These are phyloP conservation scores for Euthynnus affinis DNA, from an alignment of 2,797 vertebrate species.

Conservation along the genomic window DNA sequence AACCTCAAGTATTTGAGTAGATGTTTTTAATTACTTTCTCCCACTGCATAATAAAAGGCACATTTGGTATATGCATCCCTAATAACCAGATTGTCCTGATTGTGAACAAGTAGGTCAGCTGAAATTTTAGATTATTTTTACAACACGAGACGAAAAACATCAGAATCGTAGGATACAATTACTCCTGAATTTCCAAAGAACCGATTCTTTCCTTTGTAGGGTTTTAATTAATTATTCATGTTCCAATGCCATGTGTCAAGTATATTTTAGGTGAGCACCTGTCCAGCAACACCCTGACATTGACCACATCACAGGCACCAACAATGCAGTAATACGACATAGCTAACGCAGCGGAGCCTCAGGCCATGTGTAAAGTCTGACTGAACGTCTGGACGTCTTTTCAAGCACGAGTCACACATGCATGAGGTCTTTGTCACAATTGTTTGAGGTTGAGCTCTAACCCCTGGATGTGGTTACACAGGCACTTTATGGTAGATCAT, in stretches of 20 bases:
- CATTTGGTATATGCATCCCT: conserved; percentile 22
- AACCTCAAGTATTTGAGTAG: not conserved
- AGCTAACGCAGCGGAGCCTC: not conserved
- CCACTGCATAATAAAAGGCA: conserved; percentile 10
- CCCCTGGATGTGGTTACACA: conserved; percentile 38
- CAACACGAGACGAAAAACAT: not conserved
- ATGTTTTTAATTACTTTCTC: not conserved
- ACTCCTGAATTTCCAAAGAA: conserved; percentile 9
- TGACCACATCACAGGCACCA: conserved; percentile 30
- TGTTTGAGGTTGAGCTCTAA: conserved; percentile 56
- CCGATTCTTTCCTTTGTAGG: conserved; percentile 8
- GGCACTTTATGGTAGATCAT: conserved; percentile 64
- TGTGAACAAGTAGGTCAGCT: not conserved
- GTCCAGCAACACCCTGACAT: conserved; percentile 31
- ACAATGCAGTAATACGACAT: conserved; percentile 9
- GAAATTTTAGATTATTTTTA: conserved; percentile 4
- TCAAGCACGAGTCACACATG: conserved; percentile 35
- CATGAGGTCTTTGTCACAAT: conserved; percentile 42
- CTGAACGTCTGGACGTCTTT: conserved; percentile 32
- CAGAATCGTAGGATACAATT: not conserved
- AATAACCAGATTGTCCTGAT: not conserved
- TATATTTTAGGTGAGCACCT: conserved; percentile 46
- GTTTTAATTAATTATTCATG: conserved; percentile 59
- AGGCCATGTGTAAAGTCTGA: conserved; percentile 34
- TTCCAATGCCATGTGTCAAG: conserved; percentile 16